phyloP scores from a whole-genome alignment of 2,888 invertebrate genomes.

The Nephrotoma appendiculata region DNA sequence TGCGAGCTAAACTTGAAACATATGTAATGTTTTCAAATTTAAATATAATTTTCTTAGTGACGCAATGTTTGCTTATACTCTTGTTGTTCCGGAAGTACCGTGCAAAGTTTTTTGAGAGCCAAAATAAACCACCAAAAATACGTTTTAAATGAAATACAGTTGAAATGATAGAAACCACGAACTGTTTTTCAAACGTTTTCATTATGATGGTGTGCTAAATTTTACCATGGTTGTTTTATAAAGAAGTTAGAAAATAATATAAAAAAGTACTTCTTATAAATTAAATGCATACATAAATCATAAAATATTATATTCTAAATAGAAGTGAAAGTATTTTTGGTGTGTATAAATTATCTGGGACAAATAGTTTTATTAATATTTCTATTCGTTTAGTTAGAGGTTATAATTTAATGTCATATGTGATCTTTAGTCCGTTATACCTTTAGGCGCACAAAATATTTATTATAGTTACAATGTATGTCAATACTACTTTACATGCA shows the following conservation, averaged over 20 bases:
- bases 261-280: not conserved
- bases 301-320: not conserved
- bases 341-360: not conserved
- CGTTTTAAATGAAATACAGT: not conserved
- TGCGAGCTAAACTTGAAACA: not conserved
- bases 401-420: not conserved
- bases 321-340: not conserved
- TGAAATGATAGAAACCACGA: not conserved
- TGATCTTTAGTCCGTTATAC: not conserved
- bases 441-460: not conserved
- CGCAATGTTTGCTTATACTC: not conserved
- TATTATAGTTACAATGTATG: not conserved
- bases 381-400: not conserved
- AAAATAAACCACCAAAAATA: not conserved
- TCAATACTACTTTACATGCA: not conserved
- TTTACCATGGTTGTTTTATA: not conserved
- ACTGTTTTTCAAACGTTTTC: not conserved
- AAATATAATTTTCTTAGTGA: not conserved
- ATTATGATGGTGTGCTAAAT: not conserved
- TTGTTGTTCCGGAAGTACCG: not conserved
- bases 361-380: not conserved
- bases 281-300: not conserved
- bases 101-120: not conserved
- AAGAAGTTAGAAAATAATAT: not conserved
- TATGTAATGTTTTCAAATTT: not conserved